Conservation (phyloP, 2,888 invertebrate species). For the Amitus sp. region DNA sequence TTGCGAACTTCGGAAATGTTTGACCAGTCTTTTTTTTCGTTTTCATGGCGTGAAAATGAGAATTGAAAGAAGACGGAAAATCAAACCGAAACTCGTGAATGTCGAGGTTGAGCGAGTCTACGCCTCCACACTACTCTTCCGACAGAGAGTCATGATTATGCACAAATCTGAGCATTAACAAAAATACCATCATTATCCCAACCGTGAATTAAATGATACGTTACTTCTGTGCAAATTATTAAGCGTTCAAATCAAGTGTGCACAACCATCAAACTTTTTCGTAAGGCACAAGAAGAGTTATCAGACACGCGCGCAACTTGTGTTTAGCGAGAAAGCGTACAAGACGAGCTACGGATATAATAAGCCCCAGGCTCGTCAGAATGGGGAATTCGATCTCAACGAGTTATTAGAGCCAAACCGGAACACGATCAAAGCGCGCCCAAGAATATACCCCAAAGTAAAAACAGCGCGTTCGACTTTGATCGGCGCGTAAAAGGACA, state of each 20-base stretch:
- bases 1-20: no score
- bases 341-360: neutral
- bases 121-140: neutral
- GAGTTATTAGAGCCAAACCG: no score
- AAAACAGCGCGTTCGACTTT: no score
- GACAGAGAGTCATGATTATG: neutral
- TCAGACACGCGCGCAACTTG: conserved; percentile 2
- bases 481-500: no score
- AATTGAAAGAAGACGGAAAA: neutral
- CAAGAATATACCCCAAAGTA: no score
- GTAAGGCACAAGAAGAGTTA: neutral
- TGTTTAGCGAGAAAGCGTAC: neutral
- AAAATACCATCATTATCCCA: conserved; percentile 1
- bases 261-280: neutral
- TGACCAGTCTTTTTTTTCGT: no score
- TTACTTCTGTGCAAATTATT: neutral
- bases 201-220: conserved; percentile 3
- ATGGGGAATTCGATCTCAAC: no score
- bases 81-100: neutral
- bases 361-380: neutral
- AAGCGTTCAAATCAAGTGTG: conserved; percentile 1
- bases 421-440: no score
- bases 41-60: no score
- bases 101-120: neutral
- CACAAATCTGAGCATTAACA: neutral